Base-by-base conservation (phyloP, 2,797 vertebrate genomes). In the Psittacula derbiana region DNA sequence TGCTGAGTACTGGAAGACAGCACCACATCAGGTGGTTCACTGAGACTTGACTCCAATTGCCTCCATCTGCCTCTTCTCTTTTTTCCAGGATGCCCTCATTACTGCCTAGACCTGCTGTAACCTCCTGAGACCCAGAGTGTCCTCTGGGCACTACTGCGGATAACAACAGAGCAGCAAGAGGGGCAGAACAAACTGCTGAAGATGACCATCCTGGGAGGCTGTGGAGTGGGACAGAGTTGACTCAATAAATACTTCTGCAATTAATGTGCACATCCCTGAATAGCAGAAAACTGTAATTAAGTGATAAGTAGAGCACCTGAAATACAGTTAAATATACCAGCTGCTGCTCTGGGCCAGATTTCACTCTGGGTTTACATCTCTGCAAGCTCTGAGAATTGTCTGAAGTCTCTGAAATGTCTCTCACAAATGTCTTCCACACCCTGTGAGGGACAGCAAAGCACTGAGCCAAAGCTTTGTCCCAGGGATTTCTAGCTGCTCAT, bases 371-470 rank as follows among this genome's bases (percentile, higher is more conserved):
- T 78, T 91, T 74, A 64, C 18, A 61, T 23, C 40, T 76, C 47
- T 69, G 25, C 28, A 92, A 86, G 92, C 86, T 76, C 28, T 76
- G 52, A 93, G 84, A 90, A 80, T 43, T 70, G 52, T 53, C 47
- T 52, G 3, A 82, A 94, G 71, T 89, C 67, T 57, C 55, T 49
- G 57, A 84, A 92, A 80, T 49, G 21, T 49, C 55, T 81, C 50
- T 81, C 25, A 33, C 36, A 38, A 36, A 38, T 38, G 36, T 11
- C 3, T 8, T 87, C 57, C 50, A 36, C 1, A 4, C 13, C 12
- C 79, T 69, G 31, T 60, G 52, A 96, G n/a, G 31, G 61, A 91
- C 64, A 94, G 49, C 33, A 78, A 18, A 87, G 30, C 74, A 78
- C 17, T 7, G 24, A 79, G 44, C 8, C 78, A 84, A 82, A 88